phyloP scores from a whole-genome alignment of 2,797 vertebrate species.

The Stomatorhinus walkeri region DNA sequence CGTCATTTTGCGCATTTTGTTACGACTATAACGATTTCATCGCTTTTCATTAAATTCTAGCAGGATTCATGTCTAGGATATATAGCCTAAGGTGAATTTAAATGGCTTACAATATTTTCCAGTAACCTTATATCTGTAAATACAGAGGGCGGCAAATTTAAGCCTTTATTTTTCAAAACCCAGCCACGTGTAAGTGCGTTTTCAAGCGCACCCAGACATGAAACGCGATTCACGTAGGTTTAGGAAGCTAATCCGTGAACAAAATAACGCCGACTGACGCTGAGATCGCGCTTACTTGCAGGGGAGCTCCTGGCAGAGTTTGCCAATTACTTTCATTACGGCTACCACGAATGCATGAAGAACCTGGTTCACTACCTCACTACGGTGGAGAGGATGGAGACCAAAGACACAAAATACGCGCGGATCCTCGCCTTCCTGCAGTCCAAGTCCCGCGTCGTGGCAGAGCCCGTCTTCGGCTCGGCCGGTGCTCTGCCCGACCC shows the following conservation, averaged over 20 bases:
- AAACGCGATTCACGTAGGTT: not conserved
- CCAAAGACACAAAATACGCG: constrained; percentile 94
- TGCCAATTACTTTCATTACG: constrained; percentile 97
- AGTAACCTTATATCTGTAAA: not conserved
- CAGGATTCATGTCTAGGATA: not conserved
- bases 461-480: constrained; percentile 75
- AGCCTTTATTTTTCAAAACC: not conserved
- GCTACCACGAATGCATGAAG: constrained; percentile 98
- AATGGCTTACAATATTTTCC: not conserved
- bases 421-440: constrained; percentile 94
- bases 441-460: constrained; percentile 78
- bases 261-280: not conserved
- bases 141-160: not conserved
- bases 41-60: not conserved
- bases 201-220: not conserved
- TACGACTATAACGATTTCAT: not conserved
- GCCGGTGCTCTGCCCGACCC: constrained; percentile 67
- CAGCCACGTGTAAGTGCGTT: not conserved
- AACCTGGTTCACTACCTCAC: constrained; percentile 96
- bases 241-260: not conserved
- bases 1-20: not conserved
- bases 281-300: constrained; percentile 34
- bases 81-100: not conserved
- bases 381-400: constrained; percentile 90
- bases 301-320: constrained; percentile 90